Base-by-base conservation (phyloP, 2,888 invertebrate species). In the Trachelus stipa region DNA sequence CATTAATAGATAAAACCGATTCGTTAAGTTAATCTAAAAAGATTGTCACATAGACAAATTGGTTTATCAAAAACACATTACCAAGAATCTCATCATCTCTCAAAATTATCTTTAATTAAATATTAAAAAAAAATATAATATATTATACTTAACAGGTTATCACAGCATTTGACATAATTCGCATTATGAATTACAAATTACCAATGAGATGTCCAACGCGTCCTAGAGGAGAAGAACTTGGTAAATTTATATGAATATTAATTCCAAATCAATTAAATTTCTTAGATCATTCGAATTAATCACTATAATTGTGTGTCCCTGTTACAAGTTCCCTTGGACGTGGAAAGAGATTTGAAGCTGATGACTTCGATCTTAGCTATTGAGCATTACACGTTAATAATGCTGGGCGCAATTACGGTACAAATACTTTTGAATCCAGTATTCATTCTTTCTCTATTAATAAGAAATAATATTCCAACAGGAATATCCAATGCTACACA, bases 301-400 rank as follows among this genome's bases (percentile, higher is more conserved):
- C 9, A 6, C 2, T 56, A 9, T 2, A 30, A 56, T 75, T 15
- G 33, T 73, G 15, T 56, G 3, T 11, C 0, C 3, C 12, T 2
- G 12, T 3, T 71, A 56, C 23, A 56, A 90, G 89, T 90, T 30
- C 86, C 90, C 4, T n/a, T 82, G 12, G 85, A 87, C 31, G 85
- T 90, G 4, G 89, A 90, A 77, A 88, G 90, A 69, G 91, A 91
- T 79, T 80, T 91, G 30, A 91, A 90, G 78, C 82, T 91, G 73
- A 91, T 91, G 87, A 90, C 88, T 12, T 90, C 90, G 23, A 90
- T 91, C 40, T 85, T 91, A n/a, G 89, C 89, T 76, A 90, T 91
- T 56, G 91, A 91, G 73, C 91, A 91, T 81, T 91, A 90, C 79
- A 88, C 89, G 12, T 79, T 91, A 56, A 89, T 91, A 74, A 87